Percentiles rank a stretch among this genome's conserved stretches.
Conservation (phyloP, 64 coral and sea anemone genomes). For the Catalaphyllia jardinei region DNA sequence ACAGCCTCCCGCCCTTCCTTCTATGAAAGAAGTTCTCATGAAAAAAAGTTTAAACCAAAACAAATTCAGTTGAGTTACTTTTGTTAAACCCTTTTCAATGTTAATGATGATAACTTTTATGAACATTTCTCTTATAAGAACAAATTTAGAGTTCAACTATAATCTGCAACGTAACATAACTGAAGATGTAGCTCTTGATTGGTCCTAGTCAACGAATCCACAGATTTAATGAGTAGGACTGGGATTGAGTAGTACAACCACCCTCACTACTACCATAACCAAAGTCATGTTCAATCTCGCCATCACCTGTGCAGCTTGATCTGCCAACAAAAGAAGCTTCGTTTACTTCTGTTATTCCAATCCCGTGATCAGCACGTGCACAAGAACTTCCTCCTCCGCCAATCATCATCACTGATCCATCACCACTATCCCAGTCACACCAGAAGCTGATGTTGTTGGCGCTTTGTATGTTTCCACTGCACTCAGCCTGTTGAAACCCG, state of each 20-base stretch:
- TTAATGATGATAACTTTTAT: too few species aligned
- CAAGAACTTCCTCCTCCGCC: neutral
- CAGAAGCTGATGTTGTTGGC: neutral
- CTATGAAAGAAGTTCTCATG: too few species aligned
- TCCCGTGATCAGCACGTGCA: neutral
- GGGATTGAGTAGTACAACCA: neutral
- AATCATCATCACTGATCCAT: conserved; percentile 5
- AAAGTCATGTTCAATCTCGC: neutral
- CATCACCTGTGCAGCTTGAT: neutral
- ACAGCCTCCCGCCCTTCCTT: too few species aligned
- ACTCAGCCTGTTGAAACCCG: neutral
- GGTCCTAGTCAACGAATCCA: neutral
- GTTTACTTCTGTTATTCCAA: neutral
- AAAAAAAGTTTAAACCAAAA: too few species aligned
- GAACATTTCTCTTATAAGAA: too few species aligned
- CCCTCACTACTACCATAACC: neutral
- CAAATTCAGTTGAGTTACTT: too few species aligned
- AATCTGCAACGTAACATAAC: too few species aligned
- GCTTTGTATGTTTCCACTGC: neutral
- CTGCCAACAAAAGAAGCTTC: neutral
- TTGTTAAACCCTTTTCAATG: too few species aligned
- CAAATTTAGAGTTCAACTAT: too few species aligned
- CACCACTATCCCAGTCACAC: neutral
- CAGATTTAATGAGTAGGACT: neutral
- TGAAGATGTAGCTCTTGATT: too few species aligned